Percentiles rank a stretch among this genome's conserved stretches.
Evolutionary conservation across 2,888 invertebrate species (phyloP).

Genomic region (Limnephilus auricula): DNA sequence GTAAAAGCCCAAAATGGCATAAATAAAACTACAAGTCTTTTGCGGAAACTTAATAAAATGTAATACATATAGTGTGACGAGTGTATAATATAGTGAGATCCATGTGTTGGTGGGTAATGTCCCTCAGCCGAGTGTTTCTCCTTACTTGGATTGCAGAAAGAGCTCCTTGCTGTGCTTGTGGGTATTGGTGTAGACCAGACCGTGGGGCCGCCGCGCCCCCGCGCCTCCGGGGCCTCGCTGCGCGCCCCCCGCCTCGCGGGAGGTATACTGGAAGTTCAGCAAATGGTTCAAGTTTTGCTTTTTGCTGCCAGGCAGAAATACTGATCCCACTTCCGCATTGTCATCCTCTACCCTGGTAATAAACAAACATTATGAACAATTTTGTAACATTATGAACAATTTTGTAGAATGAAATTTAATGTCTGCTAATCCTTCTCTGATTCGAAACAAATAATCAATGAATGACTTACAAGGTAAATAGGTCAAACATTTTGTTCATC

Average conservation of each 20-base stretch:
- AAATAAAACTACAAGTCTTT: too few relatives aligned
- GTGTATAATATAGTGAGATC: too few relatives aligned
- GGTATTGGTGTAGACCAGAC: constrained; percentile 70
- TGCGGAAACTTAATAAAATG: too few relatives aligned
- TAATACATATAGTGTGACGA: too few relatives aligned
- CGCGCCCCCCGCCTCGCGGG: constrained; percentile 75
- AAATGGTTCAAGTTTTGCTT: constrained; percentile 96
- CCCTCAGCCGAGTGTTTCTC: constrained; percentile 47
- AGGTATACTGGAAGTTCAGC: constrained; percentile 92
- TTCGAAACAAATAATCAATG: not conserved
- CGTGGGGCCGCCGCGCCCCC: constrained; percentile 68
- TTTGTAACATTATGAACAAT: too few relatives aligned
- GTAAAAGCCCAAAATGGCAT: too few relatives aligned
- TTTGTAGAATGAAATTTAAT: not conserved
- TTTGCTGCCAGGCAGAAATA: constrained; percentile 90
- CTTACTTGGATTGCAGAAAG: constrained; percentile 95
- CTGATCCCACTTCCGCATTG: constrained; percentile 88
- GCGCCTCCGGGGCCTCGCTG: constrained; percentile 71
- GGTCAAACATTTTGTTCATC: not conserved
- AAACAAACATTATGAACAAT: not conserved
- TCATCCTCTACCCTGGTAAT: constrained; percentile 76
- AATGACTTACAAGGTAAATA: not conserved
- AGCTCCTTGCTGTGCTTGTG: constrained; percentile 95
- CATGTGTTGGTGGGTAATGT: not conserved
- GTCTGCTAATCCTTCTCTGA: not conserved